Evolutionary conservation across 1,140 invertebrate genomes (phyloP).

Genomic region (Zelostemma sp.): DNA sequence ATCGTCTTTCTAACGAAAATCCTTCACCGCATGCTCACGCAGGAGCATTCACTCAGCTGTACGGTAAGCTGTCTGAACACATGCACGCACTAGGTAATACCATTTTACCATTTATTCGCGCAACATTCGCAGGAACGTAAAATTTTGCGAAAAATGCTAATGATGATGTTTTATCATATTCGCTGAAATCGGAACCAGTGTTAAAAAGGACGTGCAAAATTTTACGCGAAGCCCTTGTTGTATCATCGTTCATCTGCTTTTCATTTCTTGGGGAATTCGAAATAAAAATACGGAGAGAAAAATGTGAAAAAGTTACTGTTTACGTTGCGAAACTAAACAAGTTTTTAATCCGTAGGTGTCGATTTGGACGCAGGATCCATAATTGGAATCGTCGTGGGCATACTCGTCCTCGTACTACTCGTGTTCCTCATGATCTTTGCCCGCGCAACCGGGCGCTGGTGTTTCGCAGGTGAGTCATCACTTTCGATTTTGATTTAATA

Average conservation of each 20-base stretch:
- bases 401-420: slow-evolving; percentile 76
- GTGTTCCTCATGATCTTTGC: slow-evolving; percentile 81
- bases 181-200: no score
- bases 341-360: slow-evolving; percentile 68
- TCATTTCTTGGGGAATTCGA: no score
- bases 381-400: slow-evolving; percentile 79
- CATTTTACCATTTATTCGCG: slow-evolving; percentile 53
- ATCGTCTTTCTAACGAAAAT: slow-evolving; percentile 54
- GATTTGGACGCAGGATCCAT: slow-evolving; percentile 81
- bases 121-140: no score
- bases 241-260: no score
- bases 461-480: slow-evolving; percentile 82
- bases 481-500: slow-evolving; percentile 19
- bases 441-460: slow-evolving; percentile 83
- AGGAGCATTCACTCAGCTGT: slow-evolving; percentile 68
- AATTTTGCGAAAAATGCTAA: no score
- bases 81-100: slow-evolving; percentile 70
- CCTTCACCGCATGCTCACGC: slow-evolving; percentile 68
- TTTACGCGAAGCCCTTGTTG: no score
- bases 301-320: no score
- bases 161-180: no score
- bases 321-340: background rate
- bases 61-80: slow-evolving; percentile 72
- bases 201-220: no score
- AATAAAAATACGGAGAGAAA: background rate